Evolutionary conservation across 1,140 invertebrate genomes (phyloP).

Genomic region (Zaprionus gabonicus): DNA sequence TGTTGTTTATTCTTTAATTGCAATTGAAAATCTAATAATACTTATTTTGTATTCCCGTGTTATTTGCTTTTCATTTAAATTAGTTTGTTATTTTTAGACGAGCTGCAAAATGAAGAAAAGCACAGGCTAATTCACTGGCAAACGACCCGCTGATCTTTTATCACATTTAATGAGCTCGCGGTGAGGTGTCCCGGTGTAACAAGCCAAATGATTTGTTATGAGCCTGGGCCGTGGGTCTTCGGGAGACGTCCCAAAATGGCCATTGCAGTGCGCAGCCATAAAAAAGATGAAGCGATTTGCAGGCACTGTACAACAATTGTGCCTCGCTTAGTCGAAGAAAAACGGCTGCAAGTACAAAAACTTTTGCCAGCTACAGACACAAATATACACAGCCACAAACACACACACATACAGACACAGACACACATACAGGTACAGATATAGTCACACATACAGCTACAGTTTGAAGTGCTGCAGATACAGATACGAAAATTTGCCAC

Average conservation of each 20-base stretch:
- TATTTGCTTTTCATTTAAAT: constrained; percentile 23
- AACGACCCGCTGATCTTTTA: constrained; percentile 41
- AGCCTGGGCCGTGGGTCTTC: constrained; percentile 34
- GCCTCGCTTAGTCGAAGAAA: constrained; percentile 56
- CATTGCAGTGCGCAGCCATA: constrained; percentile 74
- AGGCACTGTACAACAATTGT: constrained; percentile 74
- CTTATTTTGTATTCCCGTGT: not conserved
- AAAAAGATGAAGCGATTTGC: constrained; percentile 82
- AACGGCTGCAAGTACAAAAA: constrained; percentile 62
- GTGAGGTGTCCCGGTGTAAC: constrained; percentile 27
- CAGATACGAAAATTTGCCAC: constrained; percentile 72
- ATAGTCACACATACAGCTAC: constrained; percentile 15
- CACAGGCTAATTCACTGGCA: constrained; percentile 32
- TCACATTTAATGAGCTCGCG: constrained; percentile 38
- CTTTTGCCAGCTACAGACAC: constrained; percentile 49
- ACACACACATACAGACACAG: constrained; percentile 17
- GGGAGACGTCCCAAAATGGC: constrained; percentile 73
- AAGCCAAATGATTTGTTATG: constrained; percentile 76
- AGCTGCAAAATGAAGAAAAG: constrained; percentile 9
- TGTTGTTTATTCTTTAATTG: constrained; percentile 33
- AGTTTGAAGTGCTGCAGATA: constrained; percentile 66
- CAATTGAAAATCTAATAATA: not conserved
- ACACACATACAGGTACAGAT: constrained; percentile 14
- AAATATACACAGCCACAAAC: not conserved
- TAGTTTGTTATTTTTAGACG: constrained; percentile 15